Base-by-base conservation (phyloP, 2,888 invertebrate species). In the Iphiclides podalirius region DNA sequence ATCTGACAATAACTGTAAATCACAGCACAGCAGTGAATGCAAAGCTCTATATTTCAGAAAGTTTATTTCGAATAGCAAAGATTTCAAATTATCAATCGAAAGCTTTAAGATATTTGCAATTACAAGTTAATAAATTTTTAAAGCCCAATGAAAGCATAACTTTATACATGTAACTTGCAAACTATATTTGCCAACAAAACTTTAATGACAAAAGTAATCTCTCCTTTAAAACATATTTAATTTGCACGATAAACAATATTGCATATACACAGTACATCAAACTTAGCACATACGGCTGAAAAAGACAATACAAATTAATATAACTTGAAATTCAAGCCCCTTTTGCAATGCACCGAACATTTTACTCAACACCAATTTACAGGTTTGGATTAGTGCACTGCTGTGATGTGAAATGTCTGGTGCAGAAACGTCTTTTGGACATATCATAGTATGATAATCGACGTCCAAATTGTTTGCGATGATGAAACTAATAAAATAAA, bases 231-330 rank as follows among this genome's bases (percentile, higher is more conserved):
- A 70, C 61, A 66, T 65, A 59, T 74, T 72, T 71, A 71, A 71
- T 72, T 60, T 51, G 51, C 60, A 66, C 64, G 58, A 73, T 61
- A 55, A 70, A 71, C 70, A 73, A 61, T 60, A 47, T 72, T 69
- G 83, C 80, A 76, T 78, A 72, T 76, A 74, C 79, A 84, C 79
- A 84, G 75, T 79, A 31, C 31, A 31, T 12, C 70, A 69, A 83
- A 77, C 75, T 66, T 83, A 86, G 85, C 83, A 60, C 68, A 72
- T 65, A 69, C 68, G 65, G 79, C 85, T 86, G 84, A 83, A 85
- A 83, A 74, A 77, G 68, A 80, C 61, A 72, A 67, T 63, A 72
- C 66, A 68, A 67, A 72, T 73, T 74, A 75, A 70, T 66, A 74
- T 61, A 61, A 56, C 57, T 66, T 61, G 56, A 63, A 70, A 63